Evolutionary conservation across 1,140 invertebrate genomes (phyloP).

Genomic region (Drosophila micromelanica): DNA sequence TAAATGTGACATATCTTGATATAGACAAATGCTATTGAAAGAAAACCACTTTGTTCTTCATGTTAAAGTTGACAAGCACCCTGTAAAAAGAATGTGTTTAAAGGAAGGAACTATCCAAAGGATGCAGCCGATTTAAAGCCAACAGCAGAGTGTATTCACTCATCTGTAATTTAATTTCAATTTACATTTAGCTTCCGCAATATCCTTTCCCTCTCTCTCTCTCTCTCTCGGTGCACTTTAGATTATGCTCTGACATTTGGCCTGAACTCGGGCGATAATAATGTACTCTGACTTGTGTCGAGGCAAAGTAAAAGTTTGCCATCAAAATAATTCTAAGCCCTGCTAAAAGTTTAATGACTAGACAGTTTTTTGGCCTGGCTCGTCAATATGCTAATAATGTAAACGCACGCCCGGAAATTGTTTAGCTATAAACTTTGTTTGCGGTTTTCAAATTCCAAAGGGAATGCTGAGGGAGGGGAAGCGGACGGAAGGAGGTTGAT

Average conservation of each 20-base stretch:
- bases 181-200: slow-evolving; percentile 42
- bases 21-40: too few species aligned
- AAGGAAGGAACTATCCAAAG: too few species aligned
- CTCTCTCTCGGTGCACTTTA: neutral
- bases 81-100: too few species aligned
- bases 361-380: slow-evolving; percentile 61
- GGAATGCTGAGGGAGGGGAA: slow-evolving; percentile 27
- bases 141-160: slow-evolving; percentile 49
- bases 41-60: too few species aligned
- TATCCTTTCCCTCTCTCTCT: neutral
- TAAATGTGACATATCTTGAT: too few species aligned
- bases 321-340: slow-evolving; percentile 49
- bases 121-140: slow-evolving; percentile 13
- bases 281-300: slow-evolving; percentile 63
- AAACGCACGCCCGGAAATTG: slow-evolving; percentile 73
- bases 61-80: too few species aligned
- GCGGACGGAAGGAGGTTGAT: neutral
- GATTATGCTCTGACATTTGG: slow-evolving; percentile 61
- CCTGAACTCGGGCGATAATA: slow-evolving; percentile 60
- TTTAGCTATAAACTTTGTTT: slow-evolving; percentile 77
- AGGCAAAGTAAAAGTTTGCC: slow-evolving; percentile 51
- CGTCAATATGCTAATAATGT: slow-evolving; percentile 78
- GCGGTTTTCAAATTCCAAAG: slow-evolving; percentile 57
- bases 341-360: slow-evolving; percentile 74
- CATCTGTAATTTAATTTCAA: slow-evolving; percentile 74